Evolutionary conservation across 1,140 invertebrate species (phyloP).

Genomic region (Dufourea novaeangliae): DNA sequence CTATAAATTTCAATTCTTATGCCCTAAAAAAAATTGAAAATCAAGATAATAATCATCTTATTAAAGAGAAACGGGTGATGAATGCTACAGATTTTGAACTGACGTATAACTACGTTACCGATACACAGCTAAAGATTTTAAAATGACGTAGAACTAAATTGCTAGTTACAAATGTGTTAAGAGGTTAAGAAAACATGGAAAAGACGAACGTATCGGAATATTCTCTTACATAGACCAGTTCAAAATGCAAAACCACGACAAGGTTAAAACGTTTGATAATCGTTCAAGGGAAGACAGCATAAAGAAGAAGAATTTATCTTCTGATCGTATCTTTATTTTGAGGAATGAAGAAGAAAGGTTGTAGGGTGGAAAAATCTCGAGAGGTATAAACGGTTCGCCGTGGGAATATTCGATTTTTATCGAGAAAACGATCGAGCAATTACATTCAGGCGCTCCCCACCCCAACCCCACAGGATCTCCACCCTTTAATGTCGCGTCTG

Average conservation of each 20-base stretch:
- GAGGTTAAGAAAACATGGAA: too few species aligned
- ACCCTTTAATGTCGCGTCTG: neutral
- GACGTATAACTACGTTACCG: too few species aligned
- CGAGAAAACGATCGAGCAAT: conserved; percentile 4
- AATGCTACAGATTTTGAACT: too few species aligned
- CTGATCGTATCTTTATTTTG: neutral
- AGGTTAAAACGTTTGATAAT: neutral
- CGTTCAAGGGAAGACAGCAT: neutral
- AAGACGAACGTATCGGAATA: too few species aligned
- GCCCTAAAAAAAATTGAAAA: too few species aligned
- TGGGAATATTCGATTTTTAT: neutral
- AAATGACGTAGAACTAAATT: too few species aligned
- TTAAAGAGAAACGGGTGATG: too few species aligned
- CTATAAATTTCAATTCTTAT: too few species aligned
- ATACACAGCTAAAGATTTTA: too few species aligned
- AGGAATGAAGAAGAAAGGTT: neutral
- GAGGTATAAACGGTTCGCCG: neutral
- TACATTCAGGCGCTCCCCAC: conserved; percentile 2
- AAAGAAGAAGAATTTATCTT: neutral
- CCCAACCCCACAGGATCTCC: neutral
- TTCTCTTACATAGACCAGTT: neutral
- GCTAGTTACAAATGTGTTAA: too few species aligned
- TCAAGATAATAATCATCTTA: too few species aligned
- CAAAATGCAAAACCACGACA: neutral
- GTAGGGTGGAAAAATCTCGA: neutral